A percentile compares a stretch with the other conserved stretches of the same genome.
These are phyloP conservation scores for Bursaphelenchus mucronatus DNA, from an alignment of 1,140 invertebrate genomes.

Conservation along the genomic window DNA sequence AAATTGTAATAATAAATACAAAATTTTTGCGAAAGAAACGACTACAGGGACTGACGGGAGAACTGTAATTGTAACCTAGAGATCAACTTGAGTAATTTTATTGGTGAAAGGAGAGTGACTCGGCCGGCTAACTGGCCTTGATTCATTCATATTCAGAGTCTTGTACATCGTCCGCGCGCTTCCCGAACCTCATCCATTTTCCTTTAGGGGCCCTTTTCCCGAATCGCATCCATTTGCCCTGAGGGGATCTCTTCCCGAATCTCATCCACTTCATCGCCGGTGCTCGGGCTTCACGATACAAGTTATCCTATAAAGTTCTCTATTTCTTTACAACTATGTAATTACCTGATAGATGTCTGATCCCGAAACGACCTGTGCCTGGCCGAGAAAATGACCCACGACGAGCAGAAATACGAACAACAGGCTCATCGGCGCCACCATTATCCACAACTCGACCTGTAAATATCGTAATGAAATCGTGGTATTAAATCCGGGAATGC, in stretches of 20 bases:
- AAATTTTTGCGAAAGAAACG: neutral
- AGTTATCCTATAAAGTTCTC: too few species aligned
- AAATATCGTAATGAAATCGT: too few species aligned
- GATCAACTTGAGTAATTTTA: neutral
- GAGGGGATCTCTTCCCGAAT: conserved; percentile 8
- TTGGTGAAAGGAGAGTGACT: neutral
- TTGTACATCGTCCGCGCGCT: conserved; percentile 13
- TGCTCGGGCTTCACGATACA: too few species aligned
- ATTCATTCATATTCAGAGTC: neutral
- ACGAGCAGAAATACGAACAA: too few species aligned
- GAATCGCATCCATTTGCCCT: conserved; percentile 17
- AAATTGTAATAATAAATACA: neutral
- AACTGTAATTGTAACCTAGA: neutral
- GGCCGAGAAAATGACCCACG: too few species aligned
- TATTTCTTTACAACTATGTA: too few species aligned
- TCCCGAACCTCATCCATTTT: conserved; percentile 21
- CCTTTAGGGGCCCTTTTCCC: conserved; percentile 8
- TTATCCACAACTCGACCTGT: too few species aligned
- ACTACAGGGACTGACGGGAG: neutral
- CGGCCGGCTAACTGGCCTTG: neutral
- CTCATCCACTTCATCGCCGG: conserved; percentile 1
- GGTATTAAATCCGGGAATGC: too few species aligned
- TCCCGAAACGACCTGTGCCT: too few species aligned
- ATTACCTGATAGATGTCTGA: too few species aligned
- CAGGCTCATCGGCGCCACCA: too few species aligned